Evolutionary conservation across 2,797 vertebrate genomes (phyloP), one percentile per base, ranked within the genome.

Genomic region (Rhinogobio ventralis): DNA sequence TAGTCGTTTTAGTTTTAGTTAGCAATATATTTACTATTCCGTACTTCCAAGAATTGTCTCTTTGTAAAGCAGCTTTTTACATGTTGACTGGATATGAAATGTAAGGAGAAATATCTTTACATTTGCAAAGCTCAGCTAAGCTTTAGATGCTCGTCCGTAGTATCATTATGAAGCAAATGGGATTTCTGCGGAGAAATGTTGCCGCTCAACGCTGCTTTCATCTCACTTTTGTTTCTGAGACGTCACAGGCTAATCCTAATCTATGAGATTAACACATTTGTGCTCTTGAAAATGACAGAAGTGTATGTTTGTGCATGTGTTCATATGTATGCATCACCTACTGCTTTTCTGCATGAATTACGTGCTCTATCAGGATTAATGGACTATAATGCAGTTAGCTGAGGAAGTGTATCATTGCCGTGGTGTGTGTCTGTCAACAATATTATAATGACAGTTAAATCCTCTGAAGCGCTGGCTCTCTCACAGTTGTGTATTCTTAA

Each of bases 221-320:
- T 49, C 82, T 74, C 57, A 67, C 77, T 82, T 89, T 83, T 89
- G 66, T 84, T 85, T 85, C 78, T 60, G 46, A 85, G 60, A 75
- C 71, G 14, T 57, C 42, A 78, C 86, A 88, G 78, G 45, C 64
- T 77, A 78, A 84, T 84, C 81, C 28, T 79, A 11, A 87, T 90
- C 84, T 89, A 55, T 53, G 51, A 75, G 79, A 86, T 85, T 66
- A 81, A 71, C 64, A 20, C 23, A 73, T 76, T 81, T 72, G 33
- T 71, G 81, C 84, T 74, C 33, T 81, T 79, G 49, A 60, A 60
- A 57, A 45, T 57, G 67, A 45, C 71, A 80, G 39, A 53, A 64
- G 30, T 46, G 71, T 88, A 53, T 55, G 57, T 81, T 79, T 76
- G 30, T 45, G 84, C 75, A n/a, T 49, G 20, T 72, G 71, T 73